Conservation (phyloP, 1,140 invertebrate species). For the Listronotus bonariensis region DNA sequence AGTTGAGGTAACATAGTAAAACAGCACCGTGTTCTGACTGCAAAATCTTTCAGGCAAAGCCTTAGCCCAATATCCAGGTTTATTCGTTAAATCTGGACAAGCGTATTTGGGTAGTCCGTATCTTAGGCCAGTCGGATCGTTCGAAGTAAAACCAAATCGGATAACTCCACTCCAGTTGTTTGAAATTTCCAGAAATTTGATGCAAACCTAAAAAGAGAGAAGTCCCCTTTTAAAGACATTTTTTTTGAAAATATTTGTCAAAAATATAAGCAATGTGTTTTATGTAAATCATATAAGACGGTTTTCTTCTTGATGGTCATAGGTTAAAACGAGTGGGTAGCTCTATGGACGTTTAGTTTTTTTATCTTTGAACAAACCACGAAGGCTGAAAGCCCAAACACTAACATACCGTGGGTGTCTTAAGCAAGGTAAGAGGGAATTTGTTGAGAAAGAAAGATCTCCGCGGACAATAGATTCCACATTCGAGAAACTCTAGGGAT, state of each 20-base stretch:
- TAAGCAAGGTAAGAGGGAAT: no score
- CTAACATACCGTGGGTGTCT: no score
- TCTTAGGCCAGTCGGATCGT: constrained; percentile 82
- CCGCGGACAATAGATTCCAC: no score
- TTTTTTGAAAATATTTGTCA: background rate
- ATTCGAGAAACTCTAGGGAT: no score
- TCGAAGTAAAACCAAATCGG: constrained; percentile 93
- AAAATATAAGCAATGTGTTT: background rate
- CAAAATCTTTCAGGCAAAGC: constrained; percentile 91
- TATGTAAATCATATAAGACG: no score
- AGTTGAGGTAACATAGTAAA: constrained; percentile 87
- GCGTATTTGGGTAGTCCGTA: constrained; percentile 90
- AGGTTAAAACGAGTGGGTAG: no score
- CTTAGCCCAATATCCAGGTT: constrained; percentile 96
- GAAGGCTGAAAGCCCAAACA: no score
- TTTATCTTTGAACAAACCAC: no score
- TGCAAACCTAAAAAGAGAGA: constrained; percentile 68
- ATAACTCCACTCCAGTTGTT: constrained; percentile 97
- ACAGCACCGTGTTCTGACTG: constrained; percentile 83
- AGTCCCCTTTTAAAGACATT: background rate
- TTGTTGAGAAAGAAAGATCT: no score
- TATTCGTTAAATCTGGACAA: constrained; percentile 94
- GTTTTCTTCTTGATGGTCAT: no score
- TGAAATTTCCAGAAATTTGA: constrained; percentile 91
- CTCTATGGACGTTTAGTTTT: no score